Conservation (phyloP, 2,888 invertebrate genomes). For the Pristionchus maxplancki region DNA sequence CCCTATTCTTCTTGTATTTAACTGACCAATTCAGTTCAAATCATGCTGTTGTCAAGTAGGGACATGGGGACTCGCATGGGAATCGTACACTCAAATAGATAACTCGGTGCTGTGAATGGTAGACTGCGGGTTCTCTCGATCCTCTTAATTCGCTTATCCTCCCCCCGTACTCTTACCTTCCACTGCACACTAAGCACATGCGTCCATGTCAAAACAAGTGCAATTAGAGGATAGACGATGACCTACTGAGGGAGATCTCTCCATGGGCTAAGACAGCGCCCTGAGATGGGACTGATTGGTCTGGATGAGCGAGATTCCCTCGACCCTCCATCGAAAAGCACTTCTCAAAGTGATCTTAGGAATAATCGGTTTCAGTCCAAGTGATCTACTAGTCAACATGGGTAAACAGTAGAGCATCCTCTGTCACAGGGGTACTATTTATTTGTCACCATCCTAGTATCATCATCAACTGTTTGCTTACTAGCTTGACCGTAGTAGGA, state of each 20-base stretch:
- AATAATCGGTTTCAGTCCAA: background rate
- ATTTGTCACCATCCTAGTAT: background rate
- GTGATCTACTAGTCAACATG: background rate
- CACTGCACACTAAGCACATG: background rate
- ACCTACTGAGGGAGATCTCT: background rate
- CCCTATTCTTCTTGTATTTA: background rate
- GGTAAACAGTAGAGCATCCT: background rate
- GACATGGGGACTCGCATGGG: background rate
- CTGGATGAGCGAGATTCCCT: background rate
- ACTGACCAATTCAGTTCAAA: background rate
- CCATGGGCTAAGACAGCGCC: conserved; percentile 13
- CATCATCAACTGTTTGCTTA: background rate
- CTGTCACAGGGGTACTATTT: background rate
- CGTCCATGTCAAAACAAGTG: conserved; percentile 23
- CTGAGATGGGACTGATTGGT: background rate
- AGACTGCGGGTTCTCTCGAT: background rate
- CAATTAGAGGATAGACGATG: conserved; percentile 23
- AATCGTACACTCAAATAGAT: background rate
- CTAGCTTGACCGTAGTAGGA: background rate
- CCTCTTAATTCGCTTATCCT: background rate
- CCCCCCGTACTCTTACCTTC: background rate
- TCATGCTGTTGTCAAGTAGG: background rate
- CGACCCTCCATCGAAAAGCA: no score
- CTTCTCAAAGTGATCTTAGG: no score
- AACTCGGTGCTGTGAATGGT: background rate